phyloP scores from a whole-genome alignment of 2,797 vertebrate genomes.

The Cottoperca gobio region DNA sequence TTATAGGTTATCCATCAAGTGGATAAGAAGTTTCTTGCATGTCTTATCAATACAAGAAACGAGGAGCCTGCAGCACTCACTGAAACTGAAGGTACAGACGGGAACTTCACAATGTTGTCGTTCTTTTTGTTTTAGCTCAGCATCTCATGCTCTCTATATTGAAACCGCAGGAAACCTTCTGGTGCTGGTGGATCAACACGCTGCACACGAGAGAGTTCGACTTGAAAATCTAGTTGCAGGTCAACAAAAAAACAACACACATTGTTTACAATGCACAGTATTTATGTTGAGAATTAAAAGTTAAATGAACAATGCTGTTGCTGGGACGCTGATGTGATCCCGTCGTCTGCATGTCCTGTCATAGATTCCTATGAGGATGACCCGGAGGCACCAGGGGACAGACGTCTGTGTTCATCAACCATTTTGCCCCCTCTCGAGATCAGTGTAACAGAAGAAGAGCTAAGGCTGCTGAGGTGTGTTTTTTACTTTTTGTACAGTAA shows the following conservation, averaged over 20 bases:
- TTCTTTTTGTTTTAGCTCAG: background rate
- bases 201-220: slow-evolving; percentile 95
- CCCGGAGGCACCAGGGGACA: slow-evolving; percentile 84
- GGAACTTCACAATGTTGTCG: background rate
- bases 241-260: slow-evolving; percentile 64
- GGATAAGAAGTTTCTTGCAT: slow-evolving; percentile 97
- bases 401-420: slow-evolving; percentile 89
- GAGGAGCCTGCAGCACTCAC: slow-evolving; percentile 56
- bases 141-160: slow-evolving; percentile 11
- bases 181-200: slow-evolving; percentile 97
- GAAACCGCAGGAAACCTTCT: slow-evolving; percentile 88
- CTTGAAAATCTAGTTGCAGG: slow-evolving; percentile 93
- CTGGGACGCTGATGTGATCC: background rate
- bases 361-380: slow-evolving; percentile 93
- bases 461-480: slow-evolving; percentile 90
- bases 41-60: slow-evolving; percentile 90
- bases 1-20: slow-evolving; percentile 96
- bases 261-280: background rate
- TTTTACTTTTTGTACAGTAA: background rate
- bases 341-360: slow-evolving; percentile 1
- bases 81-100: slow-evolving; percentile 68
- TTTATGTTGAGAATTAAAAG: background rate
- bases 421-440: slow-evolving; percentile 92
- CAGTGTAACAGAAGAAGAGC: slow-evolving; percentile 90
- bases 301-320: background rate